Evolutionary conservation across 92 coral and sea anemone genomes (phyloP).

Genomic region (Phenganax marumi): DNA sequence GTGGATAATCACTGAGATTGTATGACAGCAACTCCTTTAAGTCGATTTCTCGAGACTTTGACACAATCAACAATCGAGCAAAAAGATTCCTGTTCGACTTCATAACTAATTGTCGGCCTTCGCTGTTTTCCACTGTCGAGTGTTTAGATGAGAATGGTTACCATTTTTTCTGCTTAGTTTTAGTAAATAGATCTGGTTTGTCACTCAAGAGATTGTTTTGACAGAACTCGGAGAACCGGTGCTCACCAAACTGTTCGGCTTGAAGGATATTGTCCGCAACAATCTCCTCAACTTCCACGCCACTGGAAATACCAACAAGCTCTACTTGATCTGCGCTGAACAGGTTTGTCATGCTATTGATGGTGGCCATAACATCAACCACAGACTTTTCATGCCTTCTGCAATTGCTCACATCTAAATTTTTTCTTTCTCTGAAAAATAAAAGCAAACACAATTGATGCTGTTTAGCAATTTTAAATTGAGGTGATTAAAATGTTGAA

Average conservation of each 20-base stretch:
- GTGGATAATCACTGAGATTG: too few relatives aligned
- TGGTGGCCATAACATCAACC: not conserved
- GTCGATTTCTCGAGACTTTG: too few relatives aligned
- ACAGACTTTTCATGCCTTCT: slow-evolving; percentile 22
- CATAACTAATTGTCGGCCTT: too few relatives aligned
- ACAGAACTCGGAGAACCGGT: slow-evolving; percentile 25
- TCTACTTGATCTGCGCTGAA: slow-evolving; percentile 24
- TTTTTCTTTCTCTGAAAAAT: slow-evolving; percentile 25
- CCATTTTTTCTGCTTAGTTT: not conserved
- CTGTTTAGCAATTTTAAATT: too few relatives aligned
- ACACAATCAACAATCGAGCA: too few relatives aligned
- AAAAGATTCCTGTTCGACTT: too few relatives aligned
- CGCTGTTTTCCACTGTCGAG: too few relatives aligned
- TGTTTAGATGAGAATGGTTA: too few relatives aligned
- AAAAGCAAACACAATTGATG: not conserved
- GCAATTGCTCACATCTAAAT: slow-evolving; percentile 12
- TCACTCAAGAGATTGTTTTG: slow-evolving; percentile 30
- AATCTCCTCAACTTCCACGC: too few relatives aligned
- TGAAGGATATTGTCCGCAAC: slow-evolving; percentile 1
- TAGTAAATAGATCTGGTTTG: slow-evolving; percentile 21
- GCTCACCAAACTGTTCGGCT: slow-evolving; percentile 18
- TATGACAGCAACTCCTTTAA: too few relatives aligned
- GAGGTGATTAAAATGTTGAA: too few relatives aligned
- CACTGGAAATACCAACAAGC: slow-evolving; percentile 14
- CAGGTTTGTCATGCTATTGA: slow-evolving; percentile 15